phyloP scores from a whole-genome alignment of 2,888 invertebrate genomes.

The Crossocerus cetratus region DNA sequence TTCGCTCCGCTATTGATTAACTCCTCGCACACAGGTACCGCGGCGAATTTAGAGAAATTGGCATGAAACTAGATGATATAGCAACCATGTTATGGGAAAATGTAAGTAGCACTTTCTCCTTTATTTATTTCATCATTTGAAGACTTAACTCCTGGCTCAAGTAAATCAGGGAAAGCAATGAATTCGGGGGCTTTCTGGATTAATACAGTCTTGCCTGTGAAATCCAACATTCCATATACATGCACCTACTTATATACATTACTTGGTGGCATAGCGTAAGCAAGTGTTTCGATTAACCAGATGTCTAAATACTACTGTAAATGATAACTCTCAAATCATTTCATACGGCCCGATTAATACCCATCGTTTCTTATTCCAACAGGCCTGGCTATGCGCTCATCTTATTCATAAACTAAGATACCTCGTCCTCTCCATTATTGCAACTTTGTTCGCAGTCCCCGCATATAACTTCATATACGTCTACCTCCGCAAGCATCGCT shows the following conservation, averaged over 20 bases:
- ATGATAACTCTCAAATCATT: slow-evolving; percentile 24
- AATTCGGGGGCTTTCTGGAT: no score
- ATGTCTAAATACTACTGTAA: slow-evolving; percentile 12
- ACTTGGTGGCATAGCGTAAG: no score
- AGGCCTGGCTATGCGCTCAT: slow-evolving; percentile 73
- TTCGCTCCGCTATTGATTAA: neutral
- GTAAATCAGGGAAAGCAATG: no score
- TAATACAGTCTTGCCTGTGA: no score
- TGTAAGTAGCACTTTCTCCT: slow-evolving; percentile 80
- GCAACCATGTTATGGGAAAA: slow-evolving; percentile 95
- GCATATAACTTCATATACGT: slow-evolving; percentile 60
- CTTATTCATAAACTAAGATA: slow-evolving; percentile 71
- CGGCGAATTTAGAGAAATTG: slow-evolving; percentile 93
- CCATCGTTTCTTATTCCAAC: slow-evolving; percentile 70
- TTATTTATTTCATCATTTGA: slow-evolving; percentile 15
- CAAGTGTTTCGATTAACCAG: no score
- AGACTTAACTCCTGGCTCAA: neutral
- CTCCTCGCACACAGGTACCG: slow-evolving; percentile 85
- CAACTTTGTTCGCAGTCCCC: slow-evolving; percentile 63
- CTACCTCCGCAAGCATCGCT: slow-evolving; percentile 66
- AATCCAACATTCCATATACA: no score
- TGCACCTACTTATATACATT: no score
- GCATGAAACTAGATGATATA: slow-evolving; percentile 90
- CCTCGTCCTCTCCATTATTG: slow-evolving; percentile 65
- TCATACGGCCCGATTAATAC: slow-evolving; percentile 58